Base-by-base conservation (phyloP, 2,113 vertebrate genomes). In the Caranx melampygus region DNA sequence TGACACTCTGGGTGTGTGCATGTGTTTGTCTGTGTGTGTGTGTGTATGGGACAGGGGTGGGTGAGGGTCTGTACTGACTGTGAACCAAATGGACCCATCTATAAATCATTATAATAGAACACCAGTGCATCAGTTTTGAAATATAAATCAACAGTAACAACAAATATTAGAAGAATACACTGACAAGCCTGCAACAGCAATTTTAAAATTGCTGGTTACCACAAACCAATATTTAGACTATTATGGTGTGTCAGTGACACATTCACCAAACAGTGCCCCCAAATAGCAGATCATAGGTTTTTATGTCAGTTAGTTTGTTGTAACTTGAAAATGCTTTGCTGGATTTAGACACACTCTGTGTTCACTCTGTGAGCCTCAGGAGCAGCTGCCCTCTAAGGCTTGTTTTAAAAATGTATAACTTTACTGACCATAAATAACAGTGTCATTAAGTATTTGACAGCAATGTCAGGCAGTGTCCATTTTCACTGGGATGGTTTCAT, bases 1-100 rank as follows among this genome's bases (percentile, higher is more conserved):
- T 92, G 91, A 90, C 83, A 86, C 73, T 91, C 44, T 72, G 70
- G 44, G 60, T 75, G 64, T 79, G 64, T 79, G 57, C 42, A 58
- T 13, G 71, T 66, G 65, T 52, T 42, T 75, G 64, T 79, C 52
- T 77, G 57, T 47, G 67, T 62, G 63, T 78, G 59, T 74, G 63
- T 79, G 58, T 77, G 57, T 47, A 62, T 62, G 57, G 11, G 65
- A 58, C 77, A 78, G 75, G 82, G 75, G 76, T 85, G 44, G 71
- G 34, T 47, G 64, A 47, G 52, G 45, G 26, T 82, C 37, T 31
- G n/a, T 20, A 65, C 66, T 82, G 74, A 75, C 68, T 72, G 58
- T 75, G 65, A 65, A 80, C 74, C 66, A 68, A 70, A 55, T 31
- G 49, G 69, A 60, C 44, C 58, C 14, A 45, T 71, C 64, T 73